Evolutionary conservation across 2,888 invertebrate species (phyloP).

Genomic region (Andricus curvator): DNA sequence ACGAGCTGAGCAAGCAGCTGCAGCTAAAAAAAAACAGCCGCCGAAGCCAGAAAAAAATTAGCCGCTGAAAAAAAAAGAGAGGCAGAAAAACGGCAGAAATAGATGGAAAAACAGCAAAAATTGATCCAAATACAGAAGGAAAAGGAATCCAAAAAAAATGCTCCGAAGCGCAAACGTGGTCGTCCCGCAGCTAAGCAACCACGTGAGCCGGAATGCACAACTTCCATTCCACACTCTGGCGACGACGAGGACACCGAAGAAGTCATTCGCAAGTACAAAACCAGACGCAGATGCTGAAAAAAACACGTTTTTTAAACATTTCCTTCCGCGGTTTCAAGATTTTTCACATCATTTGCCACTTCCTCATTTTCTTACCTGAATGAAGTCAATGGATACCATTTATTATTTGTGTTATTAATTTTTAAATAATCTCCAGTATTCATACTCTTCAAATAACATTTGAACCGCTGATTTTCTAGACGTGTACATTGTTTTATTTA

Average conservation of each 20-base stretch:
- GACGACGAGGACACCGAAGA: slow-evolving; percentile 33
- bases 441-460: not conserved
- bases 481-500: not conserved
- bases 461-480: not conserved
- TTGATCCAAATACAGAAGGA: no score
- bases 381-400: no score
- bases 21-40: no score
- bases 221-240: not conserved
- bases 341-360: no score
- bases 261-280: slow-evolving; percentile 9
- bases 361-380: no score
- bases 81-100: no score
- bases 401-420: no score
- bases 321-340: no score
- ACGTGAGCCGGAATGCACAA: slow-evolving; percentile 16
- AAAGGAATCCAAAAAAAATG: slow-evolving; percentile 15
- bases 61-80: no score
- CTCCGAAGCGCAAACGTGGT: slow-evolving; percentile 25
- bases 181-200: slow-evolving; percentile 27
- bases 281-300: not conserved
- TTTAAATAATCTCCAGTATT: no score
- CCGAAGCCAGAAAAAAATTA: slow-evolving; percentile 27
- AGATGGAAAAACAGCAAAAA: no score
- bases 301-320: not conserved
- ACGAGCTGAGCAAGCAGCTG: slow-evolving; percentile 30